These are phyloP conservation scores for Lamproptera curius DNA, from an alignment of 2,888 invertebrate species.

Conservation along the genomic window DNA sequence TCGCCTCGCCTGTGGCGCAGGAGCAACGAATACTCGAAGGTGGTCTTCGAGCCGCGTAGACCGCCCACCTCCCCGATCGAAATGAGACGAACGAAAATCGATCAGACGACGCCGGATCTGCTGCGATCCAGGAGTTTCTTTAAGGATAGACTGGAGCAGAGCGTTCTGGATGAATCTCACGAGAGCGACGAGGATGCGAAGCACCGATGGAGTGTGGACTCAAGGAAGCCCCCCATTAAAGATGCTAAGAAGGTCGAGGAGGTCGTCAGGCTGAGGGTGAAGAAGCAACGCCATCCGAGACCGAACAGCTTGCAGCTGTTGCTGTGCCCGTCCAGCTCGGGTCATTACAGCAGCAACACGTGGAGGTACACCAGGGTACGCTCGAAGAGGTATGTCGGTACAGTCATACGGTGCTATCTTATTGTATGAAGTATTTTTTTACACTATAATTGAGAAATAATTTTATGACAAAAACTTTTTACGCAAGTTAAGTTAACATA, in stretches of 20 bases:
- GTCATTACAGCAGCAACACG: slow-evolving; percentile 69
- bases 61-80: slow-evolving; percentile 61
- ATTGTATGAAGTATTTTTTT: no score
- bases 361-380: slow-evolving; percentile 70
- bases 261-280: slow-evolving; percentile 58
- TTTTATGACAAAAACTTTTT: no score
- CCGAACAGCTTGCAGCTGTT: slow-evolving; percentile 69
- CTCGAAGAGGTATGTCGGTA: slow-evolving; percentile 61
- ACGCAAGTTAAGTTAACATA: no score
- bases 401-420: no score
- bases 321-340: slow-evolving; percentile 65
- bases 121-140: slow-evolving; percentile 53
- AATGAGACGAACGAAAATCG: slow-evolving; percentile 41
- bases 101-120: slow-evolving; percentile 60
- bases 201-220: slow-evolving; percentile 56
- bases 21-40: slow-evolving; percentile 69
- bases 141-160: slow-evolving; percentile 51
- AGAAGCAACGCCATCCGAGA: slow-evolving; percentile 62
- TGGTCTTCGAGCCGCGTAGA: slow-evolving; percentile 67
- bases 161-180: slow-evolving; percentile 48
- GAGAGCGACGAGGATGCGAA: slow-evolving; percentile 27
- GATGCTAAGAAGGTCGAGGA: slow-evolving; percentile 53
- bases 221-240: slow-evolving; percentile 57
- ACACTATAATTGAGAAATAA: no score
- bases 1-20: slow-evolving; percentile 69